Conservation (phyloP, 2,797 vertebrate genomes). For the Lepus oiostolus region DNA sequence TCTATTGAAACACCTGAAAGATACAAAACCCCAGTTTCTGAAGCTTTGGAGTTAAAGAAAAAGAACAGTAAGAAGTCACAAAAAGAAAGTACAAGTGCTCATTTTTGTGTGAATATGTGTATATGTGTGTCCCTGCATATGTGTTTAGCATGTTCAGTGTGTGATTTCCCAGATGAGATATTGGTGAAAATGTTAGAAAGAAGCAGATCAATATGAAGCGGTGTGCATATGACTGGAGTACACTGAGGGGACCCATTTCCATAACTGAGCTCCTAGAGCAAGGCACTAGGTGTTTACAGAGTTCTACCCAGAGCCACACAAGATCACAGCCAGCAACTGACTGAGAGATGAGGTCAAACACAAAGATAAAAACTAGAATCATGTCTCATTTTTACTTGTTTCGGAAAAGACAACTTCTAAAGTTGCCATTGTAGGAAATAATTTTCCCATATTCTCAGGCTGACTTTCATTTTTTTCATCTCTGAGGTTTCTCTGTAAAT, state of each 20-base stretch:
- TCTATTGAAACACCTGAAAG: background rate
- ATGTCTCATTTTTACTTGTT: slow-evolving; percentile 34
- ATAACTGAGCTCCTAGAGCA: background rate
- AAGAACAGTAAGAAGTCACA: background rate
- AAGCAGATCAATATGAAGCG: background rate
- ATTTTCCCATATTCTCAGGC: slow-evolving; percentile 70
- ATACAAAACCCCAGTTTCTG: background rate
- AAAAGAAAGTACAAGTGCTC: background rate
- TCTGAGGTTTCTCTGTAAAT: slow-evolving; percentile 72
- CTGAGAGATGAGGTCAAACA: background rate
- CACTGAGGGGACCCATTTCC: accelerated
- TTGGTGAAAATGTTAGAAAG: background rate
- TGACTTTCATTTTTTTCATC: slow-evolving; percentile 60
- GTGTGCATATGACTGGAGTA: background rate
- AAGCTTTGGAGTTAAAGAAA: background rate
- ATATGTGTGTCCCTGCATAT: background rate
- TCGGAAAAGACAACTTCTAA: slow-evolving; percentile 24
- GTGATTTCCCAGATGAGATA: background rate
- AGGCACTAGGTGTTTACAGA: background rate
- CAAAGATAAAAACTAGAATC: slow-evolving; percentile 41
- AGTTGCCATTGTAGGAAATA: slow-evolving; percentile 66
- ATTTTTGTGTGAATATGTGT: background rate
- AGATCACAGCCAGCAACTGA: background rate
- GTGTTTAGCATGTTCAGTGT: background rate
- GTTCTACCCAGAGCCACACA: background rate